A percentile compares a stretch with the other conserved stretches of the same genome.
Conservation (phyloP, 1,140 invertebrate species). For the Colletes latitarsis region DNA sequence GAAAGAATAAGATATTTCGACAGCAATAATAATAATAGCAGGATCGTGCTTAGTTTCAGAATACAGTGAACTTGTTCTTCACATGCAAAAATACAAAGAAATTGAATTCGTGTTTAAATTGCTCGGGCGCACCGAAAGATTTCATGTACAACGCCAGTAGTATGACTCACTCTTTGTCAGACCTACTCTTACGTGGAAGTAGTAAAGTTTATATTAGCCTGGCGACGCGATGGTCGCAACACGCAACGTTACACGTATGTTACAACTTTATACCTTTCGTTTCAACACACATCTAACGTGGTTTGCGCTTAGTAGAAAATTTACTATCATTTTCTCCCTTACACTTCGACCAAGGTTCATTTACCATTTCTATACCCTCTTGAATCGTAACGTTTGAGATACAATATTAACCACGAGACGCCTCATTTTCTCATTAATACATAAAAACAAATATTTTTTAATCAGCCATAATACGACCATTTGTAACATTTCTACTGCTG, state of each 20-base stretch:
- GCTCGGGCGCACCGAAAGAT: conserved; percentile 7
- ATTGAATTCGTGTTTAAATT: conserved; percentile 41
- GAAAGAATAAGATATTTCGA: too few relatives aligned
- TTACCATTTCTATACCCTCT: neutral
- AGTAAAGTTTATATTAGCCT: conserved; percentile 35
- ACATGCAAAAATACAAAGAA: neutral
- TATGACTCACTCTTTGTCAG: conserved; percentile 28
- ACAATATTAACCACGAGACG: too few relatives aligned
- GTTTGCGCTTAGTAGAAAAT: neutral
- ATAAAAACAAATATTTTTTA: too few relatives aligned
- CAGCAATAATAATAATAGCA: neutral
- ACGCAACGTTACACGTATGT: conserved; percentile 40
- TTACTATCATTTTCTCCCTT: too few relatives aligned
- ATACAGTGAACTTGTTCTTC: neutral
- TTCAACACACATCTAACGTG: neutral
- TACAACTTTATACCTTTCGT: conserved; percentile 33
- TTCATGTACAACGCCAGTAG: conserved; percentile 9
- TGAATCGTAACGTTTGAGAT: too few relatives aligned
- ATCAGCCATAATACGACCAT: too few relatives aligned
- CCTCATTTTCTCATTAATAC: too few relatives aligned
- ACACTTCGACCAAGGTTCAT: neutral
- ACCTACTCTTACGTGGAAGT: conserved; percentile 1
- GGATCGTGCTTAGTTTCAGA: neutral
- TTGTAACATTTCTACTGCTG: too few relatives aligned
- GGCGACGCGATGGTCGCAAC: conserved; percentile 5